Conservation (phyloP, 2,113 vertebrate species). For the Lontra canadensis region DNA sequence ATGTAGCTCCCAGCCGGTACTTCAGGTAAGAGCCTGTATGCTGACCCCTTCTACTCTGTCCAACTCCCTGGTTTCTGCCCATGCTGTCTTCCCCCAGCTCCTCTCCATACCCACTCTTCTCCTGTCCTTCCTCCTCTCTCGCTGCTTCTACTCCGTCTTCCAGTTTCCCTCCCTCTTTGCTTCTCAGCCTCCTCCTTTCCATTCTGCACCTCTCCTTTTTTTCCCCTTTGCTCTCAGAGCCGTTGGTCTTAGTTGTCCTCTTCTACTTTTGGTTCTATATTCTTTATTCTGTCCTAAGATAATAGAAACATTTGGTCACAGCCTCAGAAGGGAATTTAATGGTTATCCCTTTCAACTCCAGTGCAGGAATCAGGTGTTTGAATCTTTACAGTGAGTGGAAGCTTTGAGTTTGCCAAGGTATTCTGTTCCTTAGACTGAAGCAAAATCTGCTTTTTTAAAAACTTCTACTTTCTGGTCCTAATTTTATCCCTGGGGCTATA, state of each 20-base stretch:
- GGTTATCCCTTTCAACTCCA: background rate
- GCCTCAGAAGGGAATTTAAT: conserved; percentile 7
- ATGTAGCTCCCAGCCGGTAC: conserved; percentile 65
- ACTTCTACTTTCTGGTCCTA: background rate
- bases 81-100: background rate
- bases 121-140: background rate
- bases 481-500: background rate
- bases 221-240: background rate
- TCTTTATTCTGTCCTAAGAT: background rate
- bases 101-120: too few species aligned
- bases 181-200: background rate
- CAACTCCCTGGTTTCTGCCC: background rate
- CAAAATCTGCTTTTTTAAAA: background rate
- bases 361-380: background rate
- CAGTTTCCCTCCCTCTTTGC: background rate
- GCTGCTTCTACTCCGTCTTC: background rate
- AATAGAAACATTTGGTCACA: background rate
- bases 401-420: background rate
- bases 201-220: background rate
- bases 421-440: conserved; percentile 3
- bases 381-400: background rate
- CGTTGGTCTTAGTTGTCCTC: background rate
- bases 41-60: background rate
- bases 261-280: background rate
- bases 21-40: conserved; percentile 64